Evolutionary conservation across 2,797 vertebrate genomes (phyloP), one percentile per base, ranked within the genome.

Genomic region (Sebastes trivittatus): DNA sequence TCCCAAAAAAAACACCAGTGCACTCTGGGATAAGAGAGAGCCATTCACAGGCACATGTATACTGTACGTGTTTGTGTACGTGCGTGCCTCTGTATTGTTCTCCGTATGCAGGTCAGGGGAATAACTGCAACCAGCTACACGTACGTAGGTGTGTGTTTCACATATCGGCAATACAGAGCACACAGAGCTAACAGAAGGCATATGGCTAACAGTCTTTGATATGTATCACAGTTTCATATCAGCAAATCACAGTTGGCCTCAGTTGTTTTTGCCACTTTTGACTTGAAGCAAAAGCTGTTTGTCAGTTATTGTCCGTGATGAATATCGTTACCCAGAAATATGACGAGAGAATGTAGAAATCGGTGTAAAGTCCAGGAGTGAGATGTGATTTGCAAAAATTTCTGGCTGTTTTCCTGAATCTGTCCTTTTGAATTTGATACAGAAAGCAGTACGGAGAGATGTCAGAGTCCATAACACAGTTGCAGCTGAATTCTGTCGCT

Each of bases 121-220:
- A 80, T 78, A 84, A 84, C 89, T 88, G 88, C 80, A 72, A 88
- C 79, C 68, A 81, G 69, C 79, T 42, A 83, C 81, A 88, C 69
- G 4, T 77, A 88, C 59, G 42, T 55, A 69, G 60, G 78, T 81
- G 67, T 85, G 67, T 85, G 85, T 91, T 83, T 90, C 69, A 91
- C 80, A 88, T 84, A 77, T 88, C 88, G 81, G 87, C 88, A 78
- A 90, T 75, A 91, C 82, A 82, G 64, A 93, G 80, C 88, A 90
- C 90, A 92, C 70, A 87, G 65, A 93, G 82, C 81, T 91, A 91
- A 89, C 84, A 62, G 88, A 94, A 95, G 94, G 93, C 93, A 94
- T 93, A 91, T 94, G 93, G 93, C 91, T 93, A 94, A 95, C 94
- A 95, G 93, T 95, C 93, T 91, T 92, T 88, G 77, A 92, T 90